Evolutionary conservation across 1,140 invertebrate species (phyloP).

Genomic region (Drosophila parvula): DNA sequence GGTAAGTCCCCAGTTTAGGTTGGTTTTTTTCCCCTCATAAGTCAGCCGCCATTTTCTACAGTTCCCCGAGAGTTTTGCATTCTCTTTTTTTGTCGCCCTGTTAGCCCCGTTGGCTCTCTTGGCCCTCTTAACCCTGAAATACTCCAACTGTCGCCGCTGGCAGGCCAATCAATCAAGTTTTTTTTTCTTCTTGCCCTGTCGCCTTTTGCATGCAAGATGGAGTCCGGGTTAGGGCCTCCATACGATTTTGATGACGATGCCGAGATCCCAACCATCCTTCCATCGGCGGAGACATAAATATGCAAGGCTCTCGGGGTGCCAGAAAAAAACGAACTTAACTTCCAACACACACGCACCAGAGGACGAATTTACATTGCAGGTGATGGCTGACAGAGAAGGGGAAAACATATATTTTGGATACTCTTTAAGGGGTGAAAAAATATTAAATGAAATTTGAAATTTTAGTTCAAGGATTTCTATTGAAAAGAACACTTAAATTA

Average conservation of each 20-base stretch:
- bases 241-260: constrained; percentile 4
- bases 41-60: constrained; percentile 35
- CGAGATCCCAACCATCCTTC: constrained; percentile 3
- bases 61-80: constrained; percentile 34
- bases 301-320: constrained; percentile 46
- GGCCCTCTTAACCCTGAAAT: background rate
- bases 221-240: constrained; percentile 20
- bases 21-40: background rate
- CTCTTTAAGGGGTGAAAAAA: constrained; percentile 4
- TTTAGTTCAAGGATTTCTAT: too few species aligned
- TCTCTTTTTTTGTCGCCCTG: constrained; percentile 7
- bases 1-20: constrained; percentile 4
- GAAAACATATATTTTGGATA: background rate
- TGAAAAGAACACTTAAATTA: background rate
- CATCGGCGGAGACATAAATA: constrained; percentile 39
- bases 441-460: too few species aligned
- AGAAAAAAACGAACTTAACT: constrained; percentile 31
- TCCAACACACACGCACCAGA: constrained; percentile 12
- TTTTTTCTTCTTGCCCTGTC: constrained; percentile 19
- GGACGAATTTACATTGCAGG: constrained; percentile 40
- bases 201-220: constrained; percentile 54
- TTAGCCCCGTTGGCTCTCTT: background rate
- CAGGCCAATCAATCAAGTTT: constrained; percentile 56
- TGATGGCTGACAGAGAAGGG: background rate
- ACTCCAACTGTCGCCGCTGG: constrained; percentile 16